Evolutionary conservation across 2,797 vertebrate species (phyloP).

Genomic region (Sebastes taczanowskii): DNA sequence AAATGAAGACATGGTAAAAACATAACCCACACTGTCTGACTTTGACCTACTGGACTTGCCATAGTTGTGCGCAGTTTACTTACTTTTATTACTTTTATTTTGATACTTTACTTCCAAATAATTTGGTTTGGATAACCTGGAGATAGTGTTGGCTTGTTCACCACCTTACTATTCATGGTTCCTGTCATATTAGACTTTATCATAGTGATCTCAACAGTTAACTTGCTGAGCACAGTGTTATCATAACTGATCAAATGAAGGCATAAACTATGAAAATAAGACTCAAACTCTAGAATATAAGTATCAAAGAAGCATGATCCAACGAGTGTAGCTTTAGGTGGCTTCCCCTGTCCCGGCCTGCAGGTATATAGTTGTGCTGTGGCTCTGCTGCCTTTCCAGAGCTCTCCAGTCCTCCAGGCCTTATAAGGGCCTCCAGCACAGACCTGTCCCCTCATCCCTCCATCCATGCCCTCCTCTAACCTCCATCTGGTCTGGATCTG

Average conservation of each 20-base stretch:
- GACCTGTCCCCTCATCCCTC: slow-evolving; percentile 63
- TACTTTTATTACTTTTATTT: too few species aligned
- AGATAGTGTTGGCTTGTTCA: neutral
- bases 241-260: neutral
- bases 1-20: neutral
- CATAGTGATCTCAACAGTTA: neutral
- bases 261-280: neutral
- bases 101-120: neutral
- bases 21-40: neutral
- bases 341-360: neutral
- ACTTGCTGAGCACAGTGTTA: neutral
- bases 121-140: neutral
- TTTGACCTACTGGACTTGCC: neutral
- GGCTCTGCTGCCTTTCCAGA: slow-evolving; percentile 17
- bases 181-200: neutral
- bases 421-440: slow-evolving; percentile 76
- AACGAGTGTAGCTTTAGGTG: neutral
- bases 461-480: slow-evolving; percentile 71
- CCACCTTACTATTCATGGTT: neutral
- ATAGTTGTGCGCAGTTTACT: neutral
- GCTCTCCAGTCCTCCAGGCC: slow-evolving; percentile 42
- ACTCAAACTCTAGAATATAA: neutral
- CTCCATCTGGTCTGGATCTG: slow-evolving; percentile 81
- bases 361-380: slow-evolving; percentile 25
- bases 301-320: neutral